Evolutionary conservation across 2,888 invertebrate genomes (phyloP).

Genomic region (Lepetodrilus schrolli): DNA sequence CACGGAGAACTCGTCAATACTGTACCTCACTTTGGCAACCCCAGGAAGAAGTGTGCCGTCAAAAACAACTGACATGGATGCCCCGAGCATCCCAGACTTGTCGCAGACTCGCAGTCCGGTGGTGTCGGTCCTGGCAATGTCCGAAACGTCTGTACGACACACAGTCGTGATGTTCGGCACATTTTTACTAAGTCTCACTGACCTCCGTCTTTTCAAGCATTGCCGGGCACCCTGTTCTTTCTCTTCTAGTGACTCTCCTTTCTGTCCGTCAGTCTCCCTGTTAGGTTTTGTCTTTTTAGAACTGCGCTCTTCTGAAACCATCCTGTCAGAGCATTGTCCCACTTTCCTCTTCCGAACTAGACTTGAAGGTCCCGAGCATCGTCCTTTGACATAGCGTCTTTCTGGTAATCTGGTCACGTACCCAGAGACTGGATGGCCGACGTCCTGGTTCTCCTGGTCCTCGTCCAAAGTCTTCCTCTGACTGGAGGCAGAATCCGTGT

Average conservation of each 20-base stretch:
- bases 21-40: conserved; percentile 42
- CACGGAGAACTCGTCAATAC: conserved; percentile 55
- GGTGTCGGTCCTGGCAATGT: conserved; percentile 44
- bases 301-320: not conserved
- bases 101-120: conserved; percentile 7
- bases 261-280: not conserved
- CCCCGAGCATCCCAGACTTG: conserved; percentile 31
- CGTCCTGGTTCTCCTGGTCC: not conserved
- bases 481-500: too few relatives aligned
- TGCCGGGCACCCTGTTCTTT: too few relatives aligned
- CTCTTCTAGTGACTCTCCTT: not conserved
- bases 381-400: too few relatives aligned
- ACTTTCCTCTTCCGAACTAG: not conserved
- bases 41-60: conserved; percentile 44
- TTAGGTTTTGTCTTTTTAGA: not conserved
- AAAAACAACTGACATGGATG: conserved; percentile 58
- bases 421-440: not conserved
- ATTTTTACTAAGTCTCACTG: not conserved
- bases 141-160: conserved; percentile 39
- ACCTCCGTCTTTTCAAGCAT: not conserved
- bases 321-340: too few relatives aligned
- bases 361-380: not conserved
- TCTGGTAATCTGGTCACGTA: not conserved
- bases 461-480: too few relatives aligned
- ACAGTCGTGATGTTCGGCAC: conserved; percentile 34